phyloP scores from a whole-genome alignment of 1,140 invertebrate genomes.

The Gyrodactylus bullatarudis region DNA sequence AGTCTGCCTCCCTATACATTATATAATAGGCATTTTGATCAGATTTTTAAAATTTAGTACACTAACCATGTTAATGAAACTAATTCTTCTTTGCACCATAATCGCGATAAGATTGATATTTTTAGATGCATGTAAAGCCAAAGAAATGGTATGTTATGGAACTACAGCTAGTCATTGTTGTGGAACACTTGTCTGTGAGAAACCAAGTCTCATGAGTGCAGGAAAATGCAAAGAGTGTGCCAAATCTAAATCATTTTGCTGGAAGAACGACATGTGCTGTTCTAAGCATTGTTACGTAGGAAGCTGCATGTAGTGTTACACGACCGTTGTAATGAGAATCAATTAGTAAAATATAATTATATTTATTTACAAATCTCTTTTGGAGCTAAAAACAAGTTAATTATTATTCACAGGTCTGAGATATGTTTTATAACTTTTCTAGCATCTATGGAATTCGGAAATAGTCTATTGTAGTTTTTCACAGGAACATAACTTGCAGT shows the following conservation, averaged over 20 bases:
- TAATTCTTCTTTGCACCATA: background rate
- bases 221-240: background rate
- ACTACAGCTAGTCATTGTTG: background rate
- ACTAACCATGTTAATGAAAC: background rate
- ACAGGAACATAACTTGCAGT: background rate
- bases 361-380: background rate
- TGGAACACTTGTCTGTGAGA: background rate
- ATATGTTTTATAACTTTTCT: too few species aligned
- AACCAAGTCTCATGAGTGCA: background rate
- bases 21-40: background rate
- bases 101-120: too few species aligned
- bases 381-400: background rate
- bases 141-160: background rate
- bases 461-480: constrained; percentile 1
- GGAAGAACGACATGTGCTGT: background rate
- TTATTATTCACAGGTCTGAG: background rate
- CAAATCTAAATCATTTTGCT: background rate
- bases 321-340: background rate
- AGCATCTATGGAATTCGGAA: background rate
- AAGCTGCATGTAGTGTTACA: background rate
- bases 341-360: background rate
- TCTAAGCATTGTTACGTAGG: background rate
- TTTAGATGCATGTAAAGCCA: background rate
- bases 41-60: background rate
- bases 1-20: too few species aligned